Evolutionary conservation across 2,113 vertebrate genomes (phyloP).

Genomic region (Carollia perspicillata): DNA sequence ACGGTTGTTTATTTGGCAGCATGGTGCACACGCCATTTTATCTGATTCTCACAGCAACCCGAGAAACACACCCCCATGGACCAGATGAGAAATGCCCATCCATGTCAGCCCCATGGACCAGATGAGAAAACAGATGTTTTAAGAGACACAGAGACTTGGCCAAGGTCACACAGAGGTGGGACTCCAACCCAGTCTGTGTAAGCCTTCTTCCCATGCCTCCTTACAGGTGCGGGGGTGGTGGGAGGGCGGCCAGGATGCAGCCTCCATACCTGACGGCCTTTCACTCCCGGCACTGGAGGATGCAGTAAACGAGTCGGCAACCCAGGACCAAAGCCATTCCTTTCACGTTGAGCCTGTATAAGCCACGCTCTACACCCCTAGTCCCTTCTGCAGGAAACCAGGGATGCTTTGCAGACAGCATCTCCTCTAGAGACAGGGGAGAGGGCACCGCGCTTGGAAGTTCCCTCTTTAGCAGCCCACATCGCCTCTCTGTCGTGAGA

Average conservation of each 20-base stretch:
- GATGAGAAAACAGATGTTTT: background rate
- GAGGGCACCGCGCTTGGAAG: background rate
- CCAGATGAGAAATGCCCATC: too few species aligned
- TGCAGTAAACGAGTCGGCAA: background rate
- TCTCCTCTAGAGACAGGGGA: background rate
- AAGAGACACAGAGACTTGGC: background rate
- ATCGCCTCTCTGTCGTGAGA: background rate
- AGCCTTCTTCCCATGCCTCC: accelerated
- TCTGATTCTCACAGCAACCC: background rate
- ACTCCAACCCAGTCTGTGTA: accelerated
- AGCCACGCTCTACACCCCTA: accelerated
- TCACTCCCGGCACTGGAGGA: accelerated
- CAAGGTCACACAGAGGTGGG: too few species aligned
- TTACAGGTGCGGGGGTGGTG: too few species aligned
- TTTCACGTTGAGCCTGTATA: accelerated
- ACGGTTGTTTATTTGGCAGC: background rate
- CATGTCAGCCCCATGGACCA: too few species aligned
- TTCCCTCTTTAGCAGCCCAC: background rate
- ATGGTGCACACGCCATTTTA: too few species aligned
- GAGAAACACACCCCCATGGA: too few species aligned
- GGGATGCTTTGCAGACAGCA: too few species aligned
- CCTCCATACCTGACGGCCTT: background rate
- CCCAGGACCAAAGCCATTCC: accelerated
- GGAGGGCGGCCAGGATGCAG: background rate
- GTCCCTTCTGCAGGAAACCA: background rate